Percentiles rank a stretch among this genome's conserved stretches.
Evolutionary conservation across 2,797 vertebrate species (phyloP).

Genomic region (Danio jaintianensis): DNA sequence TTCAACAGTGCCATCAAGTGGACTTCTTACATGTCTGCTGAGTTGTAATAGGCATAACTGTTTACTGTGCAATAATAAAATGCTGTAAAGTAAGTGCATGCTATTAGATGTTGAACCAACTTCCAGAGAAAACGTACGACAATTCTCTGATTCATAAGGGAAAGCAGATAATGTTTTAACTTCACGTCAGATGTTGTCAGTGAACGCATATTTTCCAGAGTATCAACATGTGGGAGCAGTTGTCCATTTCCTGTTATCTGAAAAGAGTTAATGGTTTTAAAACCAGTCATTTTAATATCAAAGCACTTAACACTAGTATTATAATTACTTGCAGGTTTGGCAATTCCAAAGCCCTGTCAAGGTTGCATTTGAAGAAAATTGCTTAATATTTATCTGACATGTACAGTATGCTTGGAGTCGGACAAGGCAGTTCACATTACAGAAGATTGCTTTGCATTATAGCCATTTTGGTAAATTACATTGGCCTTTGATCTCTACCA

Average conservation of each 20-base stretch:
- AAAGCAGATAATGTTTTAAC: constrained; percentile 45
- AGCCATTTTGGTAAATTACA: constrained; percentile 83
- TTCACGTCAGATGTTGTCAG: constrained; percentile 59
- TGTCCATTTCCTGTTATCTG: constrained; percentile 75
- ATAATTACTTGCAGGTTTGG: constrained; percentile 84
- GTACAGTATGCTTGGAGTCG: constrained; percentile 80
- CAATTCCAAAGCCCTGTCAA: constrained; percentile 75
- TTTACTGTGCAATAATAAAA: neutral
- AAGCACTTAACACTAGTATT: constrained; percentile 84
- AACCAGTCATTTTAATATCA: constrained; percentile 86
- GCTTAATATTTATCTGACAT: constrained; percentile 83
- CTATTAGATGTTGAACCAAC: constrained; percentile 10
- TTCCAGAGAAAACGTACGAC: neutral
- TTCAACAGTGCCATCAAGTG: constrained; percentile 58
- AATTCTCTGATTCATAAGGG: neutral
- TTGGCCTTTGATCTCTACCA: constrained; percentile 81
- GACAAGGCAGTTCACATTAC: constrained; percentile 81
- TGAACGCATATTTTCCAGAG: constrained; percentile 70
- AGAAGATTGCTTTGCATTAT: constrained; percentile 83
- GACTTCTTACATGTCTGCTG: neutral
- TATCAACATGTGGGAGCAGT: constrained; percentile 80
- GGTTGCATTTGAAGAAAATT: constrained; percentile 79
- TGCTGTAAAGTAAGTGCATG: neutral
- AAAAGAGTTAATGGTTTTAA: constrained; percentile 79
- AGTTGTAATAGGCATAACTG: neutral